Evolutionary conservation across 2,797 vertebrate species (phyloP).

Genomic region (Acipenser ruthenus): DNA sequence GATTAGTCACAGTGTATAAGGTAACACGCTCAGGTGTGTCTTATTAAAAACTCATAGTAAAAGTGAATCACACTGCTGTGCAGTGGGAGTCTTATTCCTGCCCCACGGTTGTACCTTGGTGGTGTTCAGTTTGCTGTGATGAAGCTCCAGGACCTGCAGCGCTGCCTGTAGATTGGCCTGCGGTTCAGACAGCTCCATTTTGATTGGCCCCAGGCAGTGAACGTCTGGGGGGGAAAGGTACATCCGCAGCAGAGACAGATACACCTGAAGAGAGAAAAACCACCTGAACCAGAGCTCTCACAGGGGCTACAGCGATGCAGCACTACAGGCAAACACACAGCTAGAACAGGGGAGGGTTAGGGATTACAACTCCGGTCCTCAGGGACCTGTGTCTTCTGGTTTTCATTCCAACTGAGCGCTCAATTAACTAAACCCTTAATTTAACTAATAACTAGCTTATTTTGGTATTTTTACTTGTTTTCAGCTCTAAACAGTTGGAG

Average conservation of each 20-base stretch:
- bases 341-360: no score
- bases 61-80: neutral
- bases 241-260: slow-evolving; percentile 91
- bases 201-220: slow-evolving; percentile 92
- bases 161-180: slow-evolving; percentile 89
- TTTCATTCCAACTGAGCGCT: no score
- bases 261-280: slow-evolving; percentile 66
- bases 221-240: slow-evolving; percentile 92
- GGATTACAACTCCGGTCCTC: no score
- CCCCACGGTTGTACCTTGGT: slow-evolving; percentile 69
- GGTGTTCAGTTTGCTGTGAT: slow-evolving; percentile 93
- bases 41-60: slow-evolving; percentile 23
- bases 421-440: no score
- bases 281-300: neutral
- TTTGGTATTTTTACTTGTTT: no score
- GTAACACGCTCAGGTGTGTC: slow-evolving; percentile 28
- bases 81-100: neutral
- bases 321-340: no score
- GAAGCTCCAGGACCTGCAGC: slow-evolving; percentile 83
- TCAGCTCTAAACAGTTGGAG: no score
- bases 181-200: slow-evolving; percentile 84
- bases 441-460: no score
- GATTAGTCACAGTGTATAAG: neutral
- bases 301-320: no score
- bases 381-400: no score